A percentile compares a stretch with the other conserved stretches of the same genome.
These are phyloP conservation scores for Brachionus calyciflorus DNA, from an alignment of 1,140 invertebrate genomes.

Conservation along the genomic window DNA sequence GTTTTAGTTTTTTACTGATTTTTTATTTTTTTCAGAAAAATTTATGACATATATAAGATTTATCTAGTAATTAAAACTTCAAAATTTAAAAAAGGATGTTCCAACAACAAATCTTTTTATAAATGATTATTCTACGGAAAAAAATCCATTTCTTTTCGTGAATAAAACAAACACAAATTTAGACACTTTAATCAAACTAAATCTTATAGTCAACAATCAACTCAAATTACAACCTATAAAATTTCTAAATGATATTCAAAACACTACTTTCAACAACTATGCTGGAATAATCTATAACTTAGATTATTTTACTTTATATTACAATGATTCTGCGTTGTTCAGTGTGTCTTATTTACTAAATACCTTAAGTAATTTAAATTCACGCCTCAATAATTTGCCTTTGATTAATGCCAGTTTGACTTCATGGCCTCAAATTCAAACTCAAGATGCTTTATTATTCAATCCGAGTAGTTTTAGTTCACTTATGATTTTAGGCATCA, in stretches of 20 bases:
- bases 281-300: not conserved
- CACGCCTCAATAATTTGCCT: not conserved
- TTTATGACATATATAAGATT: too few species aligned
- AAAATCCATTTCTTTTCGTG: not conserved
- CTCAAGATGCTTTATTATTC: not conserved
- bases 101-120: constrained; percentile 18
- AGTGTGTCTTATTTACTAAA: constrained; percentile 12
- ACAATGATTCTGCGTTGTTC: constrained; percentile 35
- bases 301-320: constrained; percentile 9
- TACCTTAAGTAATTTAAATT: constrained; percentile 6
- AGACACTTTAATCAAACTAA: not conserved
- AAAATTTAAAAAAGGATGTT: constrained; percentile 2
- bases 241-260: not conserved
- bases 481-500: constrained; percentile 24
- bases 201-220: constrained; percentile 14
- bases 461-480: constrained; percentile 6
- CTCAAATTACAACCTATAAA: constrained; percentile 4
- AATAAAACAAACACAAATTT: constrained; percentile 30
- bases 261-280: not conserved
- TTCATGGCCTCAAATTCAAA: constrained; percentile 24
- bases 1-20: too few species aligned
- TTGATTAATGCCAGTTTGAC: constrained; percentile 30
- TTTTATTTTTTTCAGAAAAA: constrained; percentile 5
- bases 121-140: constrained; percentile 5
- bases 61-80: not conserved